Evolutionary conservation across 2,888 invertebrate genomes (phyloP), one percentile per base, ranked within the genome.

Genomic region (Lasioglossum morio): DNA sequence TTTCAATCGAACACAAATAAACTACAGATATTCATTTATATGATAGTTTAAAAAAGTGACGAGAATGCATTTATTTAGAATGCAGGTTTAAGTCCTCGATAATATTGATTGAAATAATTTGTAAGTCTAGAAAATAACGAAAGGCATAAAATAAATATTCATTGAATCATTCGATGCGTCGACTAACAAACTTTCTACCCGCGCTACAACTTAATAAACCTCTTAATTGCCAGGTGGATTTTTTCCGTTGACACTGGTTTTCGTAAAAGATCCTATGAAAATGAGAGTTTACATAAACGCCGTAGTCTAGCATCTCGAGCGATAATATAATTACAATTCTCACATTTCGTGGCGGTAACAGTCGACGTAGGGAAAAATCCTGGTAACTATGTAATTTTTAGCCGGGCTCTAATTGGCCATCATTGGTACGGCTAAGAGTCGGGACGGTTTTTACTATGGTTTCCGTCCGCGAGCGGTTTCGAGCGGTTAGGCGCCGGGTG

Each of bases 401-500:
- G 10, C 16, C 2, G 5, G 8, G 19, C n/a, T 57, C 74, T 74
- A 74, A 74, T 74, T 74, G 60, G 4, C 63, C 23, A 43, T 76
- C 63, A 46, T 63, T 40, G 46, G 48, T 37, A 16, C 34, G 48
- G 30, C 27, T 60, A 46, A 69, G 69, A 57, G 57, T 19, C 70
- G 23, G 40, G 43, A 30, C 2, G 40, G 43, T 76, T 72, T 81
- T 81, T 76, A 76, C 72, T 34, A n/a, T 12, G 12, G 19, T 76
- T 81, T 76, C 46, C 53, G 37, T 48, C 12, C 43, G n/a, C 19
- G 40, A 53, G 40, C 37, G 74, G 43, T 46, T 37, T n/a, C 12
- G 27, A 46, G 63, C 43, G 72, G 79, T 27, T 66, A 84, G 85
- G 85, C 81, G 85, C 79, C 84, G 70, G 53, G 73, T 74, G 75